phyloP scores from a whole-genome alignment of 35 echinoderm and acorn worm genomes.

The Apostichopus parvimensis region DNA sequence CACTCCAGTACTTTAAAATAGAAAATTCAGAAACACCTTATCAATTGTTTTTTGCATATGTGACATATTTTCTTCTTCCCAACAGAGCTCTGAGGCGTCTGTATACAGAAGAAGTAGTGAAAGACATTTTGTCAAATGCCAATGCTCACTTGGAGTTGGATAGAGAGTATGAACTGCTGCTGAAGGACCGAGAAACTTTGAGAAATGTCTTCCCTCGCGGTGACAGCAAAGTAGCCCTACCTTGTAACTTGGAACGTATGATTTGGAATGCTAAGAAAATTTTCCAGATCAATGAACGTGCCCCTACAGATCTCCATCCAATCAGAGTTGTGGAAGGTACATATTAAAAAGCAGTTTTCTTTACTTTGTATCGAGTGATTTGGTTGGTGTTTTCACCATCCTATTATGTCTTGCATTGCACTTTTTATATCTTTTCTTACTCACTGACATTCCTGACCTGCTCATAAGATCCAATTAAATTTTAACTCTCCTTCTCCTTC shows the following conservation, averaged over 20 bases:
- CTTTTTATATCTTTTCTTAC: too few relatives aligned
- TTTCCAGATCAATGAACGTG: constrained; percentile 89
- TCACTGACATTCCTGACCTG: too few relatives aligned
- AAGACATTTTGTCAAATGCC: constrained; percentile 85
- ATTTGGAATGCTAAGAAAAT: constrained; percentile 99
- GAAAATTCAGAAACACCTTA: too few relatives aligned
- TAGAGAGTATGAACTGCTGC: constrained; percentile 83
- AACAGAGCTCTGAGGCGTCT: constrained; percentile 78
- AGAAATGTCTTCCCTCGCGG: constrained; percentile 93
- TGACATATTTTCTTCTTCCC: constrained; percentile 35
- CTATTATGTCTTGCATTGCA: too few relatives aligned
- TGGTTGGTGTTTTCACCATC: too few relatives aligned
- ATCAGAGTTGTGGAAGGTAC: constrained; percentile 83
- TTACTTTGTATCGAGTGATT: background rate
- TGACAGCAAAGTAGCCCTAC: constrained; percentile 97
- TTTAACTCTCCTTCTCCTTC: too few relatives aligned
- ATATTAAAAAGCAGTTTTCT: background rate
- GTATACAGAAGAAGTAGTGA: constrained; percentile 85
- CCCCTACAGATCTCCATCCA: constrained; percentile 82
- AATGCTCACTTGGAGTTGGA: constrained; percentile 87
- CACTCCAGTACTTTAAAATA: too few relatives aligned
- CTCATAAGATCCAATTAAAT: too few relatives aligned
- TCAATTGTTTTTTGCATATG: too few relatives aligned
- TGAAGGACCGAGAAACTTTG: constrained; percentile 81
- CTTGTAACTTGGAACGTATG: constrained; percentile 96